phyloP scores from a whole-genome alignment of 2,113 vertebrate genomes.

The Zootoca vivipara region DNA sequence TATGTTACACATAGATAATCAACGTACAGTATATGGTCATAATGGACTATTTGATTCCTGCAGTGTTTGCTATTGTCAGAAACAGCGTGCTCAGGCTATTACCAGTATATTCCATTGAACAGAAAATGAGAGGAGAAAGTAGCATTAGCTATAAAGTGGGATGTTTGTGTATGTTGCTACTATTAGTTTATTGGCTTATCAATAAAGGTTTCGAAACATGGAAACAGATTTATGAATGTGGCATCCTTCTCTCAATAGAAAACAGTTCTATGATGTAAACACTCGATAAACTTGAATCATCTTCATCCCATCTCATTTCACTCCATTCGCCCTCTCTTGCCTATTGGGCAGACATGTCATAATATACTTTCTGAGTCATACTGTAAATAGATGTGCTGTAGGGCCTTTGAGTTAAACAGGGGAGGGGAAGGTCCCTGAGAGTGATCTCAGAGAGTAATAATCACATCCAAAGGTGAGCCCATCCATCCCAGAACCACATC shows the following conservation, averaged over 20 bases:
- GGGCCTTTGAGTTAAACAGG: background rate
- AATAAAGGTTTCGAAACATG: slow-evolving; percentile 24
- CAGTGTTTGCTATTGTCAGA: slow-evolving; percentile 35
- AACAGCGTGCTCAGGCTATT: slow-evolving; percentile 50
- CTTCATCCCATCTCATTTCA: background rate
- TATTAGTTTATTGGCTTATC: slow-evolving; percentile 25
- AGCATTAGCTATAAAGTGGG: slow-evolving; percentile 42
- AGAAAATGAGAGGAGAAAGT: slow-evolving; percentile 46
- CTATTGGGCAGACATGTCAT: background rate
- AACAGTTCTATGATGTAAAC: background rate
- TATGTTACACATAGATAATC: slow-evolving; percentile 66
- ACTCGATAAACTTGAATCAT: no score
- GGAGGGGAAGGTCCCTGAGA: background rate
- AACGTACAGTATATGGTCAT: slow-evolving; percentile 64
- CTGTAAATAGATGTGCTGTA: background rate
- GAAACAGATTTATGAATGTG: background rate
- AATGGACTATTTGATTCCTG: slow-evolving; percentile 69
- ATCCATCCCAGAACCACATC: background rate
- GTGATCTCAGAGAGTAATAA: background rate
- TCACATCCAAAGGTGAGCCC: background rate
- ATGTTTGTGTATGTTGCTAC: slow-evolving; percentile 27
- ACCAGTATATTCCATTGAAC: slow-evolving; percentile 45
- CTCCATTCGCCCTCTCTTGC: background rate
- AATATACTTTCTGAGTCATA: background rate
- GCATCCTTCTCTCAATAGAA: background rate